Percentiles rank a stretch among this genome's conserved stretches.
phyloP scores from a whole-genome alignment of 2,113 vertebrate species.

The Collichthys lucidus region DNA sequence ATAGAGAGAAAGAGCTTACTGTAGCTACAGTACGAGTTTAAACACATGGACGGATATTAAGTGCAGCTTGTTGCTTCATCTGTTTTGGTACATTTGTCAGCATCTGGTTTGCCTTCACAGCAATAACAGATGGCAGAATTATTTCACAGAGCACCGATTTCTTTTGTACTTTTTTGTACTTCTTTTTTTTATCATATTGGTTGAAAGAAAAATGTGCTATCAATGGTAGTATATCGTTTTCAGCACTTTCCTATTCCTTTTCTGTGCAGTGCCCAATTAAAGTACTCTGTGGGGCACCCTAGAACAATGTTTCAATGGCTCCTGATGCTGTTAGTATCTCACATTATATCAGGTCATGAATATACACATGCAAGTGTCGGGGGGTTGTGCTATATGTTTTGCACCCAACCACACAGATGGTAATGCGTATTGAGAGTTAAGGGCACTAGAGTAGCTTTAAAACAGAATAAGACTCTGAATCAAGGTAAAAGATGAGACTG shows the following conservation, averaged over 20 bases:
- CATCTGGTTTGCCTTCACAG: background rate
- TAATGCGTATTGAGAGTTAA: conserved; percentile 1
- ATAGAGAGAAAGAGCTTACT: background rate
- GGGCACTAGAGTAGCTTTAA: background rate
- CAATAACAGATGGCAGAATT: background rate
- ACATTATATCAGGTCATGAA: background rate
- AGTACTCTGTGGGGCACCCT: background rate
- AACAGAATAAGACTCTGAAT: background rate
- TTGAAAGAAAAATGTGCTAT: background rate
- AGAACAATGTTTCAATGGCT: background rate
- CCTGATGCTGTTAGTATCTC: background rate
- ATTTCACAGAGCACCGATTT: background rate
- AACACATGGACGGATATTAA: conserved; percentile 1
- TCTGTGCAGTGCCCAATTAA: background rate
- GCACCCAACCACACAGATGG: background rate
- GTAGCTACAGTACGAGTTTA: background rate
- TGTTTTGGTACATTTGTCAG: background rate
- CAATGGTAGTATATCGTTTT: background rate
- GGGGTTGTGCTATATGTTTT: no score
- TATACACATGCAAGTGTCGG: no score
- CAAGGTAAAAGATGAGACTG: background rate
- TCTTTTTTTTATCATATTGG: background rate
- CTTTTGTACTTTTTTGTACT: background rate
- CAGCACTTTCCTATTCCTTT: background rate
- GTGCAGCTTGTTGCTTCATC: background rate